Evolutionary conservation across 2,113 vertebrate genomes (phyloP).

Genomic region (Syrmaticus mikado): DNA sequence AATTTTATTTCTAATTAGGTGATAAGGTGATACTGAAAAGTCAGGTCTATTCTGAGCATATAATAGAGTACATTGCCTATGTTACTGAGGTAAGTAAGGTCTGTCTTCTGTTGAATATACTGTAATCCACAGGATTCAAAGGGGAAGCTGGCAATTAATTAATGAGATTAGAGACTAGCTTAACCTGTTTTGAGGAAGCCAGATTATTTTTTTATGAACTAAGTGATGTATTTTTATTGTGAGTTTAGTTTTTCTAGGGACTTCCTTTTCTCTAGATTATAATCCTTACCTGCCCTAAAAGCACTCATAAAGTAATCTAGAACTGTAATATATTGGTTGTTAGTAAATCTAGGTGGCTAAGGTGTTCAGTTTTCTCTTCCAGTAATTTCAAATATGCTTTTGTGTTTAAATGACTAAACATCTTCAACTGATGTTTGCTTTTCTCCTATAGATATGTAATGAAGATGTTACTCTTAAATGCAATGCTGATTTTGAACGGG

Average conservation of each 20-base stretch:
- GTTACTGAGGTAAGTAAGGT: conserved; percentile 83
- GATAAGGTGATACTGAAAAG: conserved; percentile 89
- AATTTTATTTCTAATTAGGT: conserved; percentile 76
- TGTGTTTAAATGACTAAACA: background rate
- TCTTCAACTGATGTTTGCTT: background rate
- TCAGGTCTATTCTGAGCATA: conserved; percentile 66
- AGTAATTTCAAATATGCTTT: background rate
- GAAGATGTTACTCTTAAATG: conserved; percentile 88
- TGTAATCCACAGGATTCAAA: background rate
- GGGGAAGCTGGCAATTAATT: background rate
- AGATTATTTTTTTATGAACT: background rate
- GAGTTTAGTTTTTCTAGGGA: background rate
- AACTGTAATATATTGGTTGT: background rate
- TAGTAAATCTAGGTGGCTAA: background rate
- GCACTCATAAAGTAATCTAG: background rate
- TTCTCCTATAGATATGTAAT: conserved; percentile 80
- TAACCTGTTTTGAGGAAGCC: background rate
- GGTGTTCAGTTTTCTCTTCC: background rate
- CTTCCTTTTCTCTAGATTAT: background rate
- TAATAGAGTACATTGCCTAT: conserved; percentile 82
- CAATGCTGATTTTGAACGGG: conserved; percentile 83
- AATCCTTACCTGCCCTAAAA: background rate
- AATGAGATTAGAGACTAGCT: background rate
- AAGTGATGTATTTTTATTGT: background rate
- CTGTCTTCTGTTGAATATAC: background rate